Conservation (phyloP, 2,888 invertebrate genomes). For the Drosophila quinaria region DNA sequence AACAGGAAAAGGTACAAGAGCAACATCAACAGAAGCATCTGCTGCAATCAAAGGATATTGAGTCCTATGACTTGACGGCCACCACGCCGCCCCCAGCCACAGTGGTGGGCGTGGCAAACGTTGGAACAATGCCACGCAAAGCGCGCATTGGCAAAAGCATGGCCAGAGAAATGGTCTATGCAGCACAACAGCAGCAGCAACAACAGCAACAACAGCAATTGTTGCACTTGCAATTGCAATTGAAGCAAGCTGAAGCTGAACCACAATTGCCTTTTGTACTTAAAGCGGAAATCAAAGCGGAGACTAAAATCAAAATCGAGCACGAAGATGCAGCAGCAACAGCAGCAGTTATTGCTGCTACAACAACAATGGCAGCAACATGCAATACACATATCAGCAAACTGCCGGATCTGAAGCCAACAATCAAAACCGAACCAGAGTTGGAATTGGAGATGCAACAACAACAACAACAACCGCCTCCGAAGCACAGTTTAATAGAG, state of each 20-base stretch:
- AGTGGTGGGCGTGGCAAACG: slow-evolving; percentile 27
- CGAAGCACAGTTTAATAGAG: neutral
- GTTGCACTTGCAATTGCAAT: slow-evolving; percentile 23
- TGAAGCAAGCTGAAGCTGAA: slow-evolving; percentile 32
- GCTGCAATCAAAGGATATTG: slow-evolving; percentile 55
- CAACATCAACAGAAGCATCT: slow-evolving; percentile 46
- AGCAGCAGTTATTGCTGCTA: slow-evolving; percentile 29
- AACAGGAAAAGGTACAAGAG: slow-evolving; percentile 54
- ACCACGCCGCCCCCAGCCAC: slow-evolving; percentile 87
- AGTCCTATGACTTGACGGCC: slow-evolving; percentile 86
- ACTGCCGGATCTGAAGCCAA: slow-evolving; percentile 80
- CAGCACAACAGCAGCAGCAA: slow-evolving; percentile 64
- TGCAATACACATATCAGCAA: slow-evolving; percentile 67
- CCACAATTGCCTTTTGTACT: slow-evolving; percentile 79
- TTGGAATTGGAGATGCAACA: slow-evolving; percentile 26
- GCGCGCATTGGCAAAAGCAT: slow-evolving; percentile 89
- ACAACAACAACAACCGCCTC: slow-evolving; percentile 3
- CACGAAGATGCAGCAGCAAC: slow-evolving; percentile 67
- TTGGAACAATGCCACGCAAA: slow-evolving; percentile 84
- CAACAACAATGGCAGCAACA: slow-evolving; percentile 40
- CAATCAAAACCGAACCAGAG: slow-evolving; percentile 83
- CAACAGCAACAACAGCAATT: slow-evolving; percentile 37
- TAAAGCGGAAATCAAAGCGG: slow-evolving; percentile 85
- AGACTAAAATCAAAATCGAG: slow-evolving; percentile 85
- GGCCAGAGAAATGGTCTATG: slow-evolving; percentile 88